A percentile compares a stretch with the other conserved stretches of the same genome.
These are phyloP conservation scores for Stegodyphus dumicola DNA, from an alignment of 1,140 invertebrate species.

Conservation along the genomic window DNA sequence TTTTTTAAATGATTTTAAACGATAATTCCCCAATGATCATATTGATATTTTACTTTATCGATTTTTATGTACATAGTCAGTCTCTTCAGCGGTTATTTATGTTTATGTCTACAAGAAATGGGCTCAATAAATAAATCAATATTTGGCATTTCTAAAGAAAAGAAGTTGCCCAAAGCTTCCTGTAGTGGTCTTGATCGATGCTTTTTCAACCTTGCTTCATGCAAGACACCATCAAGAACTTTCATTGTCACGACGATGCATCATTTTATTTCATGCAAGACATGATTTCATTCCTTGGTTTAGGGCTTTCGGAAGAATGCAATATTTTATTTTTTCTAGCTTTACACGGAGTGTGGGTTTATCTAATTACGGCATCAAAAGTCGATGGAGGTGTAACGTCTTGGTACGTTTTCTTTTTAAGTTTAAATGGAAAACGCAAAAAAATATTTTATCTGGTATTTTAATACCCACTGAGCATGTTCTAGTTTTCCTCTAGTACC, in stretches of 20 bases:
- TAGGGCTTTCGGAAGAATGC: no score
- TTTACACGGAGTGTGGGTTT: no score
- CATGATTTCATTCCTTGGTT: slow-evolving; percentile 9
- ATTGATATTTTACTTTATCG: neutral
- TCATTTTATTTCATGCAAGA: slow-evolving; percentile 14
- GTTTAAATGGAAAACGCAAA: no score
- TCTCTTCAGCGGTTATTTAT: slow-evolving; percentile 24
- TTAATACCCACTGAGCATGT: no score
- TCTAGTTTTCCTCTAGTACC: no score
- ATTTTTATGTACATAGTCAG: slow-evolving; percentile 18
- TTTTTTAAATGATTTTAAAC: no score
- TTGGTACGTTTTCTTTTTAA: no score
- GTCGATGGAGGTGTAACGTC: no score
- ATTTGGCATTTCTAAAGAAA: slow-evolving; percentile 26
- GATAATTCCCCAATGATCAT: no score
- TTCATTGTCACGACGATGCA: slow-evolving; percentile 46
- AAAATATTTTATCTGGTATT: no score
- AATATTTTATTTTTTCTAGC: no score
- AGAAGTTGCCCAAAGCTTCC: slow-evolving; percentile 42
- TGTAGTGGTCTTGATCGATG: slow-evolving; percentile 38
- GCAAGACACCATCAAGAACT: slow-evolving; percentile 27
- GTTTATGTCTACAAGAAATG: slow-evolving; percentile 50
- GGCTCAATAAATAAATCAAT: slow-evolving; percentile 51
- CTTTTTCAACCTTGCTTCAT: neutral
- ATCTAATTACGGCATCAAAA: no score